Conservation (phyloP, 1,140 invertebrate species). For the Druon quercuslanigerum region DNA sequence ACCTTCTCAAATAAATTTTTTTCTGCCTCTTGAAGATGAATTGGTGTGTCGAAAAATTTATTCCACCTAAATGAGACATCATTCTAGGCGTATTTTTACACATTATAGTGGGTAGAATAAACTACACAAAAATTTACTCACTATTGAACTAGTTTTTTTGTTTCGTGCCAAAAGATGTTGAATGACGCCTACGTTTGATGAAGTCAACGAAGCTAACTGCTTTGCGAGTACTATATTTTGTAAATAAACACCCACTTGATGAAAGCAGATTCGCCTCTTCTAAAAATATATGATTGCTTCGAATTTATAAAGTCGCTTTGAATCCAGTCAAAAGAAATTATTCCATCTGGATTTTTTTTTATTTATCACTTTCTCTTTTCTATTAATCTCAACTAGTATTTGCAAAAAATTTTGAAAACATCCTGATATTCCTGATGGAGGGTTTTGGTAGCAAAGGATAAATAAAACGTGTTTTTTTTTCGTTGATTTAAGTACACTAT, state of each 20-base stretch:
- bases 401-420: not conserved
- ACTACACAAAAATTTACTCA: conserved; percentile 15
- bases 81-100: conserved; percentile 9
- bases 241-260: conserved; percentile 28
- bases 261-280: not conserved
- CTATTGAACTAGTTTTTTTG: not conserved
- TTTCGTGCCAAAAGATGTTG: not conserved
- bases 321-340: not conserved
- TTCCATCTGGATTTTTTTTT: conserved; percentile 4
- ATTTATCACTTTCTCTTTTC: not conserved
- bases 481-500: not conserved
- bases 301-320: conserved; percentile 2
- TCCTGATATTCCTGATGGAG: not conserved
- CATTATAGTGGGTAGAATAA: not conserved
- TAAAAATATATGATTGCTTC: conserved; percentile 25
- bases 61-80: not conserved
- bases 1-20: too few species aligned
- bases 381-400: not conserved
- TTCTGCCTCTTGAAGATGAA: not conserved
- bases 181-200: conserved; percentile 16
- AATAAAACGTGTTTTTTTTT: not conserved
- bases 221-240: conserved; percentile 29
- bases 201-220: not conserved
- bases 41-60: not conserved
- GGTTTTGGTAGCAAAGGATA: not conserved